Percentiles rank a stretch among this genome's conserved stretches.
Evolutionary conservation across 2,113 vertebrate genomes (phyloP).

Genomic region (Diadophis punctatus): DNA sequence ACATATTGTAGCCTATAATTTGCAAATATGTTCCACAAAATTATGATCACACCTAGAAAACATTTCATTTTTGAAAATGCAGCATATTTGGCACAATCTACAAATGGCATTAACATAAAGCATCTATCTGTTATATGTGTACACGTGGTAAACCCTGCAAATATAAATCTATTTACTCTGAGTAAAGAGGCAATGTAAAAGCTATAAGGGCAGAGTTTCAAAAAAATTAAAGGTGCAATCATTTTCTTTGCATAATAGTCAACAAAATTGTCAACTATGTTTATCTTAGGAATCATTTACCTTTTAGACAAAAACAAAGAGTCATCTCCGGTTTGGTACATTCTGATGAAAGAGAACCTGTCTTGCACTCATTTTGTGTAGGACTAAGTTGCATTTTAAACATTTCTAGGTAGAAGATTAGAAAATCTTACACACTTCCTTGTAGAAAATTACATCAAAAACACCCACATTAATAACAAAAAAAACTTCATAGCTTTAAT

Average conservation of each 20-base stretch:
- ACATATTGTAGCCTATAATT: slow-evolving; percentile 72
- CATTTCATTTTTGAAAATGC: slow-evolving; percentile 65
- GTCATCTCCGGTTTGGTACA: background rate
- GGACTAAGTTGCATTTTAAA: slow-evolving; percentile 27
- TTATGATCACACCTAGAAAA: slow-evolving; percentile 63
- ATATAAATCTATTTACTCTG: background rate
- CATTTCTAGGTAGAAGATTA: slow-evolving; percentile 8
- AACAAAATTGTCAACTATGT: background rate
- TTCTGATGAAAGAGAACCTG: background rate
- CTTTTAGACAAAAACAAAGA: background rate
- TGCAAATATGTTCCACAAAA: slow-evolving; percentile 68
- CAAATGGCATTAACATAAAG: slow-evolving; percentile 64
- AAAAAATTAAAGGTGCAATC: background rate
- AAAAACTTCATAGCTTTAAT: background rate
- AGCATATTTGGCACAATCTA: slow-evolving; percentile 65
- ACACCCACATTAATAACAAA: slow-evolving; percentile 3
- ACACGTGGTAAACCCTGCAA: slow-evolving; percentile 33
- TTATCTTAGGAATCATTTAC: background rate
- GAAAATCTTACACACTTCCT: background rate
- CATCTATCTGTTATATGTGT: slow-evolving; percentile 45
- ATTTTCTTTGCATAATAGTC: background rate
- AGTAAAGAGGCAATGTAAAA: background rate
- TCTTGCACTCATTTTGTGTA: background rate
- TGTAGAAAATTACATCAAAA: slow-evolving; percentile 19
- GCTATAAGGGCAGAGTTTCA: background rate